Evolutionary conservation across 2,797 vertebrate species (phyloP).

Genomic region (Halcyon leucocephala): DNA sequence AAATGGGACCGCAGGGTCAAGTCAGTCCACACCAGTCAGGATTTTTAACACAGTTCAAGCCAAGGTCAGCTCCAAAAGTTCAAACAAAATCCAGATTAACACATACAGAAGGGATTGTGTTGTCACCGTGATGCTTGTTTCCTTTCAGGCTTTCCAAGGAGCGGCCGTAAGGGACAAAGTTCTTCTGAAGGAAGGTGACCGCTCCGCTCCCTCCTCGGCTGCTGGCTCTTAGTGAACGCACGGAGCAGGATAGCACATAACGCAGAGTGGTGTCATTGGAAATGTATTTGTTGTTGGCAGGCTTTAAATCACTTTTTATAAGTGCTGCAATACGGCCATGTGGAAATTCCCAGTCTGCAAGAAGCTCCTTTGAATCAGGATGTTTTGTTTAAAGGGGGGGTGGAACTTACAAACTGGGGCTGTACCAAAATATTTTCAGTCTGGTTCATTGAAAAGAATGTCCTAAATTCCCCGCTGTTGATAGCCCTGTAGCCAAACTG

Average conservation of each 20-base stretch:
- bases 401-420: constrained; percentile 7
- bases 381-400: constrained; percentile 44
- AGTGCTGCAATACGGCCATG: constrained; percentile 62
- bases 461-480: constrained; percentile 42
- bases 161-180: not conserved
- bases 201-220: not conserved
- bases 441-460: constrained; percentile 64
- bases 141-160: constrained; percentile 33
- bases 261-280: constrained; percentile 44
- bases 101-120: constrained; percentile 66
- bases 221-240: not conserved
- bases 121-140: constrained; percentile 43
- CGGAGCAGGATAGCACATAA: not conserved
- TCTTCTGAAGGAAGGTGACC: not conserved
- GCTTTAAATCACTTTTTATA: constrained; percentile 72
- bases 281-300: constrained; percentile 68
- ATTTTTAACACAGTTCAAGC: constrained; percentile 70
- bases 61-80: constrained; percentile 73
- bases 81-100: constrained; percentile 74
- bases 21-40: constrained; percentile 60
- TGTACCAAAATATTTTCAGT: constrained; percentile 63
- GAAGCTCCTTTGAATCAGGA: constrained; percentile 65
- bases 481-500: not conserved
- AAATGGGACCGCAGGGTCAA: constrained; percentile 47
- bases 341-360: constrained; percentile 70